A percentile compares a stretch with the other conserved stretches of the same genome.
Conservation (phyloP, 2,797 vertebrate species). For the Lerista edwardsae region DNA sequence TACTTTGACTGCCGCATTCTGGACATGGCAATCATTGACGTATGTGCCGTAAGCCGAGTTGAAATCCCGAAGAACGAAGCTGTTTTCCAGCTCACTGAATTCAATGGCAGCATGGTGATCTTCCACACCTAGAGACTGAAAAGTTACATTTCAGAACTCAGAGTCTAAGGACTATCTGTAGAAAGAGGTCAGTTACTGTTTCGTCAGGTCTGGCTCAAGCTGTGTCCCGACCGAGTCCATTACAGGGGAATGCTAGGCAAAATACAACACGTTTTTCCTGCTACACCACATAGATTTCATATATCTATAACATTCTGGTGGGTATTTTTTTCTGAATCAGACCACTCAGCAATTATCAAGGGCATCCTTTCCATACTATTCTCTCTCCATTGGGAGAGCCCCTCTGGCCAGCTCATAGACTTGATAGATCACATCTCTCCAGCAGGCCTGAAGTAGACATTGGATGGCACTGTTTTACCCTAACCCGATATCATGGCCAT, state of each 20-base stretch:
- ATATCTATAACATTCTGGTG: not conserved
- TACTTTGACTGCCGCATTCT: slow-evolving; percentile 81
- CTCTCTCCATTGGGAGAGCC: no score
- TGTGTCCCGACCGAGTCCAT: not conserved
- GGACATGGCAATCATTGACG: slow-evolving; percentile 82
- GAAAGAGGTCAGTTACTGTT: not conserved
- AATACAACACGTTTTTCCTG: not conserved
- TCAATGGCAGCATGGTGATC: slow-evolving; percentile 79
- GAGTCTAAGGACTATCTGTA: not conserved
- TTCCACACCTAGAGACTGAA: slow-evolving; percentile 77
- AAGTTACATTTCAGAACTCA: not conserved
- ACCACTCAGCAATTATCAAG: not conserved
- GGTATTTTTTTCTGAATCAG: not conserved
- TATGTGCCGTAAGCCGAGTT: slow-evolving; percentile 79
- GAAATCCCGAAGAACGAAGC: slow-evolving; percentile 80
- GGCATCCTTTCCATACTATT: no score
- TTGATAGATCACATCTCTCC: no score
- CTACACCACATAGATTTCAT: no score
- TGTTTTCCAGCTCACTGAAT: slow-evolving; percentile 61
- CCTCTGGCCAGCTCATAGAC: no score
- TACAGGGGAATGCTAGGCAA: no score
- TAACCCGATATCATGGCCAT: no score
- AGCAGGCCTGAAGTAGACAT: no score
- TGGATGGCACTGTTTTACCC: no score
- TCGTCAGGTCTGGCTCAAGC: not conserved